Conservation (phyloP, 2,888 invertebrate species). For the Hypselothyrea guttata region DNA sequence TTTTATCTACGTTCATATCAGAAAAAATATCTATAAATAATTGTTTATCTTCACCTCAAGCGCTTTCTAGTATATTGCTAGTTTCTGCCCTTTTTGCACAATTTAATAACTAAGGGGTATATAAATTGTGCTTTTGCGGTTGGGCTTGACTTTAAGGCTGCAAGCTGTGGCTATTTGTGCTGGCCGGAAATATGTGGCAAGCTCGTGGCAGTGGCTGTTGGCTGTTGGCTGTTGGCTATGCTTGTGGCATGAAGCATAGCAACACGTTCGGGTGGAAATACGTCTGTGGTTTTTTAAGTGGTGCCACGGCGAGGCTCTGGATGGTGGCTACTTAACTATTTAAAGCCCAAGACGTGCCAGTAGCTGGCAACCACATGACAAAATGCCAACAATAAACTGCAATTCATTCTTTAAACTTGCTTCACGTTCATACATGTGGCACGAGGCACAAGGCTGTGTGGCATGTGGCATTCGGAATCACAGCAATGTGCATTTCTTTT, state of each 20-base stretch:
- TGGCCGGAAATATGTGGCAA: conserved; percentile 44
- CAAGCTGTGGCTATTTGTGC: conserved; percentile 26
- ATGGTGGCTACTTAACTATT: conserved; percentile 57
- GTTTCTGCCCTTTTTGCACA: too few relatives aligned
- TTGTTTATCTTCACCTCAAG: too few relatives aligned
- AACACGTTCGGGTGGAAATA: conserved; percentile 53
- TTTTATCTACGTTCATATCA: too few relatives aligned
- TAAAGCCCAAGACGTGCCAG: conserved; percentile 56
- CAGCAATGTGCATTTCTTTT: conserved; percentile 45
- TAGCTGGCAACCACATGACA: conserved; percentile 41
- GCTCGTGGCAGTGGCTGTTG: not conserved
- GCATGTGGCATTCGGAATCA: conserved; percentile 43
- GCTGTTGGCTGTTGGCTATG: not conserved
- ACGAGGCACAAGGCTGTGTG: not conserved
- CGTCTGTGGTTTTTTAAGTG: conserved; percentile 29
- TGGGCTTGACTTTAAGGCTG: conserved; percentile 17
- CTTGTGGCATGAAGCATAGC: conserved; percentile 45
- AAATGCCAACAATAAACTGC: conserved; percentile 72
- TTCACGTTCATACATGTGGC: conserved; percentile 41
- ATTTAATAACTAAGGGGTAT: conserved; percentile 5
- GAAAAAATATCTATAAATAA: too few relatives aligned
- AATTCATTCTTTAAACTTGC: conserved; percentile 71
- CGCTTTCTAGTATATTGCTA: too few relatives aligned
- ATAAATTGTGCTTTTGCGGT: conserved; percentile 31
- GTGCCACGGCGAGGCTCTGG: too few relatives aligned